Conservation (phyloP, 2,113 vertebrate genomes). For the Thymallus thymallus region DNA sequence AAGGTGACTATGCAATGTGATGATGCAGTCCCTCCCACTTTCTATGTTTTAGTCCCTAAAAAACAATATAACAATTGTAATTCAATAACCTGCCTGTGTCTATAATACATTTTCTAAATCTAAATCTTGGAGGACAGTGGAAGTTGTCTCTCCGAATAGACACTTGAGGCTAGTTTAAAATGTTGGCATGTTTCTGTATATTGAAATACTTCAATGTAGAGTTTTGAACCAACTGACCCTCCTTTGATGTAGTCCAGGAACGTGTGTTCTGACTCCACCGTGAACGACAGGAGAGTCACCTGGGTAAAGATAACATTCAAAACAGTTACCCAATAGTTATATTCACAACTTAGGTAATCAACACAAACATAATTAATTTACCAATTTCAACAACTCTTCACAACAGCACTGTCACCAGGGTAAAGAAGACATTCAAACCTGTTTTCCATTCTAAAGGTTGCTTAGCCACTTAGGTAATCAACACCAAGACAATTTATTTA, state of each 20-base stretch:
- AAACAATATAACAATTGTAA: too few relatives aligned
- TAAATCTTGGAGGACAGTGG: too few relatives aligned
- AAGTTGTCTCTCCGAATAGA: too few relatives aligned
- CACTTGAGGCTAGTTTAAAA: too few relatives aligned
- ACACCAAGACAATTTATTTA: too few relatives aligned
- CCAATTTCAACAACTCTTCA: not conserved
- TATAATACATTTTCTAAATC: too few relatives aligned
- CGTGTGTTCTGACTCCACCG: slow-evolving; percentile 88
- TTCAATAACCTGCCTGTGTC: too few relatives aligned
- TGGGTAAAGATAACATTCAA: slow-evolving; percentile 50
- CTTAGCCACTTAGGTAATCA: not conserved
- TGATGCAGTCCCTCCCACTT: too few relatives aligned
- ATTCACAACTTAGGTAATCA: not conserved
- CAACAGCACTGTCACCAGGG: not conserved
- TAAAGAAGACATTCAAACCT: not conserved
- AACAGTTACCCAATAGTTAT: slow-evolving; percentile 30
- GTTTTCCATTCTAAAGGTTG: not conserved
- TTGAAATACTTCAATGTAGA: not conserved
- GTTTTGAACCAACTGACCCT: slow-evolving; percentile 78
- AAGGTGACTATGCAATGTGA: not conserved
- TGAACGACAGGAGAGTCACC: slow-evolving; percentile 90
- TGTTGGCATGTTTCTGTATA: not conserved
- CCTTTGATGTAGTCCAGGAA: slow-evolving; percentile 97
- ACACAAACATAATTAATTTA: not conserved
- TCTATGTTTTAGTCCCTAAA: too few relatives aligned